Percentiles rank a stretch among this genome's conserved stretches.
phyloP scores from a whole-genome alignment of 2,888 invertebrate genomes.

The Hydrotaea cyrtoneurina region DNA sequence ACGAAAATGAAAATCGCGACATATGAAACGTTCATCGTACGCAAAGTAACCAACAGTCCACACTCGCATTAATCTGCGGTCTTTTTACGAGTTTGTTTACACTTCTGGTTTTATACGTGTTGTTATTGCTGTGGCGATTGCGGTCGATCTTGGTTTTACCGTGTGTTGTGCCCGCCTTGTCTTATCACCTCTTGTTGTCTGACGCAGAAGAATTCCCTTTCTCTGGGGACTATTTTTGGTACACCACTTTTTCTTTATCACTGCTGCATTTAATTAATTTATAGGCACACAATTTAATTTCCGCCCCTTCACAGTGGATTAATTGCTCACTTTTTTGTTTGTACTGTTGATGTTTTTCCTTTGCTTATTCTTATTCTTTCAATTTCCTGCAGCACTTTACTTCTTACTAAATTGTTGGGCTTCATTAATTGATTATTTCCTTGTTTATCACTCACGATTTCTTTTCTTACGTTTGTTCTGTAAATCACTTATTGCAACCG shows the following conservation, averaged over 20 bases:
- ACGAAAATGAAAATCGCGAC: background rate
- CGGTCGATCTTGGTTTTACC: slow-evolving; percentile 17
- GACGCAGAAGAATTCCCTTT: slow-evolving; percentile 32
- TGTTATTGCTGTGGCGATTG: background rate
- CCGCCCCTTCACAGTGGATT: background rate
- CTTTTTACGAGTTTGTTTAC: slow-evolving; percentile 56
- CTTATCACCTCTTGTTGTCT: background rate
- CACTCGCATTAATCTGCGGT: slow-evolving; percentile 33
- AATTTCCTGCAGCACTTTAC: slow-evolving; percentile 54
- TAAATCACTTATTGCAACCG: background rate
- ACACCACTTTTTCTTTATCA: background rate
- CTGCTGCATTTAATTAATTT: background rate
- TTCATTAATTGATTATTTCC: slow-evolving; percentile 51
- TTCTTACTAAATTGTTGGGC: too few relatives aligned
- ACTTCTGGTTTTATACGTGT: slow-evolving; percentile 31
- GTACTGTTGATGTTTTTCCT: background rate
- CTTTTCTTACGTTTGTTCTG: background rate
- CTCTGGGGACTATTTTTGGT: slow-evolving; percentile 1
- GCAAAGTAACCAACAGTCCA: slow-evolving; percentile 9
- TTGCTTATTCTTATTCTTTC: slow-evolving; percentile 19
- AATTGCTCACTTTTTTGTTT: slow-evolving; percentile 35
- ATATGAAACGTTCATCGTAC: background rate
- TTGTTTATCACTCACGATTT: slow-evolving; percentile 28
- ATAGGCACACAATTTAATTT: background rate
- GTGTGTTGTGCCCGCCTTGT: background rate